Base-by-base conservation (phyloP, 2,888 invertebrate genomes). In the Amphiduros pacificus region DNA sequence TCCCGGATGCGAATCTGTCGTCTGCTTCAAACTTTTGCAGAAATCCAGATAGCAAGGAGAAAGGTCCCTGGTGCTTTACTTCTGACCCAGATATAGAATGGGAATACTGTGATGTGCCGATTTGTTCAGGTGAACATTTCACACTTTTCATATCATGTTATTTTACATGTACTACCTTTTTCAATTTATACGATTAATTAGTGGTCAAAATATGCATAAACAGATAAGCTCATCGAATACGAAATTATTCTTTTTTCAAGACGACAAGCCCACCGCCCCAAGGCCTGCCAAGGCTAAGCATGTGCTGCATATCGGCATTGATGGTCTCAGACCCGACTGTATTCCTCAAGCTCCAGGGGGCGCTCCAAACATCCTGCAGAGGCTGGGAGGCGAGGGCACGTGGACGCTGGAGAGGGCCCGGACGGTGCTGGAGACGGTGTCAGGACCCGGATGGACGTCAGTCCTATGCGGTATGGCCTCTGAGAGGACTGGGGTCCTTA, bases 11-110 rank as follows among this genome's bases (percentile, higher is more conserved):
- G 11, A 27, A 31, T 31, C 17, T 52, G 1, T n/a, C 41, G 20
- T 28, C 28, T 22, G 62, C 62, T 2, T 26, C 32, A 3, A 55
- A 62, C 22, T 62, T 41, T 20, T 62, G 62, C 36, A 50, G 62
- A 52, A 62, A 62, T 44, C 62, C 62, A 3, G 55, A 55, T 31
- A 59, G 41, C n/a, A 40, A 27, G 17, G 20, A 20, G 6, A n/a
- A 11, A 36, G 62, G 62, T 20, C 62, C 62, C 14, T 62, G 62
- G 62, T 62, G 62, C 31, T 62, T 36, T 41, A 40, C 44, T n/a
- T 26, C 58, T 2, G 22, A 22, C 44, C 20, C n/a, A 17, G 53
- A 40, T 3, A n/a, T 24, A 5, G 50, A 61, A n/a, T 49, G 36
- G 24, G 40, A 49, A 5, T 31, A 14, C 27, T 62, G 62, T 52